Evolutionary conservation across 2,113 vertebrate species (phyloP).

Genomic region (Eurystomus gularis): DNA sequence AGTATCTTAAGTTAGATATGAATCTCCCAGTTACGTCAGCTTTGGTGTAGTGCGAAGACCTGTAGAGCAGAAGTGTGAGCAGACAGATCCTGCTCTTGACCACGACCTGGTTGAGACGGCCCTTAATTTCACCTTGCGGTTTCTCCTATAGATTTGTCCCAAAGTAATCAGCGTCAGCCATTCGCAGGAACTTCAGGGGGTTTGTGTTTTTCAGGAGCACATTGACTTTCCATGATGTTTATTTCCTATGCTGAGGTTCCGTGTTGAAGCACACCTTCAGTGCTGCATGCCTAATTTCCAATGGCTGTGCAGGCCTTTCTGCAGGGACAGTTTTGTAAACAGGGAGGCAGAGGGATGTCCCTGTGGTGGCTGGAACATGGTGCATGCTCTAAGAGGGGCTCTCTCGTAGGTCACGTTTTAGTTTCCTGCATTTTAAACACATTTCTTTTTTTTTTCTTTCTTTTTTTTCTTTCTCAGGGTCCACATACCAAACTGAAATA

Average conservation of each 20-base stretch:
- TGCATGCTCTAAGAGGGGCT: background rate
- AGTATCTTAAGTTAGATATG: background rate
- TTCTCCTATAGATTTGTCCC: background rate
- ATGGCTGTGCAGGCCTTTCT: background rate
- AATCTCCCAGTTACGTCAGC: background rate
- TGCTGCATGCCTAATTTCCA: background rate
- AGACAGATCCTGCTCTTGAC: background rate
- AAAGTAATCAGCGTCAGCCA: background rate
- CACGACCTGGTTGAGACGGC: background rate
- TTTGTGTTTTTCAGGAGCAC: background rate
- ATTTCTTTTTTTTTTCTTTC: background rate
- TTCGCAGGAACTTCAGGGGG: background rate
- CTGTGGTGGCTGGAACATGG: background rate
- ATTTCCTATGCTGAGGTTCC: background rate
- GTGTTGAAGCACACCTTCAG: background rate
- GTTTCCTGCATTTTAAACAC: background rate
- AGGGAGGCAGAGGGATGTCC: background rate
- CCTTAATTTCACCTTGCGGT: background rate
- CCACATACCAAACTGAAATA: conserved; percentile 62
- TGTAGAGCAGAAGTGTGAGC: background rate
- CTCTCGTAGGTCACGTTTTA: background rate
- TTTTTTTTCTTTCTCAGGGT: conserved; percentile 40
- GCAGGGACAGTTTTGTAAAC: background rate
- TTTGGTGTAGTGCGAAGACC: background rate
- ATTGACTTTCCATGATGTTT: rapidly evolving